Evolutionary conservation across 2,113 vertebrate genomes (phyloP).

Genomic region (Lichenostomus cassidix): DNA sequence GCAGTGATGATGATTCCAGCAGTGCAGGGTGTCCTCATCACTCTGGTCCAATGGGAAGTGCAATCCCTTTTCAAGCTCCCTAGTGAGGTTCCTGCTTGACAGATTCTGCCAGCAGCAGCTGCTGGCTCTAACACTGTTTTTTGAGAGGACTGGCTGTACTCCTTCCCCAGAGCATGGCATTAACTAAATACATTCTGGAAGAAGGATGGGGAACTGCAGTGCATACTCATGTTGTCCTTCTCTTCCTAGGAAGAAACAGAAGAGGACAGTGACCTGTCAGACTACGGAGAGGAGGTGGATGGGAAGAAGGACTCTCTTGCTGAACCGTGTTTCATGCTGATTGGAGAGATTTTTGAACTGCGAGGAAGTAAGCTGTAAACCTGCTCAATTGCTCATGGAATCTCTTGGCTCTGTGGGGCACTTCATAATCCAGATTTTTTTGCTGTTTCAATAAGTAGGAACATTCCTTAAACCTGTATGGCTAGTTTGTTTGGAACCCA

Average conservation of each 20-base stretch:
- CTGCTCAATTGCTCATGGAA: neutral
- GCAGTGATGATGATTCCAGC: neutral
- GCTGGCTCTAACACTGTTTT: neutral
- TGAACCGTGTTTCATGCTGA: slow-evolving; percentile 97
- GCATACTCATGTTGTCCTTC: neutral
- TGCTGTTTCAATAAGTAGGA: neutral
- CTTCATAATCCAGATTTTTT: neutral
- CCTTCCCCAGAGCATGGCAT: neutral
- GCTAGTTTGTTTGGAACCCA: neutral
- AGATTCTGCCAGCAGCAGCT: neutral
- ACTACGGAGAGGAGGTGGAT: slow-evolving; percentile 90
- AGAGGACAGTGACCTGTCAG: slow-evolving; percentile 91
- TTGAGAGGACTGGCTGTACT: neutral
- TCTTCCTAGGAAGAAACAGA: slow-evolving; percentile 78
- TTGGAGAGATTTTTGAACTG: slow-evolving; percentile 98
- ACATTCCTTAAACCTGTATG: neutral
- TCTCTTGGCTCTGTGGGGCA: neutral
- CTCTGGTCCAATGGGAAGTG: neutral
- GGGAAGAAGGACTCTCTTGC: slow-evolving; percentile 90
- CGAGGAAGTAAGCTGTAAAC: slow-evolving; percentile 89
- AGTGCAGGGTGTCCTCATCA: neutral
- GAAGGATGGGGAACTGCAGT: neutral
- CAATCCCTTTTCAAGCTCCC: neutral
- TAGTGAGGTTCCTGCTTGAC: neutral
- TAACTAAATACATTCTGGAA: neutral